Base-by-base conservation (phyloP, 1,140 invertebrate genomes). In the Trissolcus basalis region DNA sequence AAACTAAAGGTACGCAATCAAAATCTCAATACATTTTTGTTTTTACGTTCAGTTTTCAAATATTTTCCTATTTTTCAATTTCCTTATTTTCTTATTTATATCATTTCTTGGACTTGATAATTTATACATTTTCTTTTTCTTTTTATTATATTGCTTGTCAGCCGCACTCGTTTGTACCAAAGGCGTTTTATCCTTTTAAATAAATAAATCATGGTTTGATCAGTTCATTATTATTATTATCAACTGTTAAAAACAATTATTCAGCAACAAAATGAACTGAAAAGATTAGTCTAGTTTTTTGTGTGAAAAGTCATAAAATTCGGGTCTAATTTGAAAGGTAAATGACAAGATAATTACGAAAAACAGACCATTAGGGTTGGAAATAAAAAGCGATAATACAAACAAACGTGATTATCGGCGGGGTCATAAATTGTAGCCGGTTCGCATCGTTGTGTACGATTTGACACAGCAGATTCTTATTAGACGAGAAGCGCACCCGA, bases 401-500 rank as follows among this genome's bases (percentile, higher is more conserved):
- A 72, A 73, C 55, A 73, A 73, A 73, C 59, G 61, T 65, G 32
- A 73, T 73, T 73, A 73, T 73, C 69, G 54, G 44, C 49, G 43
- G 9, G 49, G 60, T 61, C 69, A 60, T 73, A 73, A 73, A 73
- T 73, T 55, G 11, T 54, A 32, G 41, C 19, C 47, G 19, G 50
- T 59, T 59, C 44, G 54, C 60, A 54, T 73, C 69, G 65, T 73
- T 55, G 64, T 65, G 60, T 65, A 73, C 54, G 69, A 73, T 72
- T 72, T 60, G 69, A 72, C 69, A 72, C 60, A 72, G 68, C 68
- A 48, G 60, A 65, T 72, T 72, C 69, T 72, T 72, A 72, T 72
- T 72, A 72, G 69, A 64, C 69, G 53, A 70, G 9, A 9, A 27
- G 19, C 19, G 19, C 19, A 6, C 19, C 19, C 19, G 19, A 44